phyloP scores from a whole-genome alignment of 2,888 invertebrate genomes.

The Nephrotoma guestfalica region DNA sequence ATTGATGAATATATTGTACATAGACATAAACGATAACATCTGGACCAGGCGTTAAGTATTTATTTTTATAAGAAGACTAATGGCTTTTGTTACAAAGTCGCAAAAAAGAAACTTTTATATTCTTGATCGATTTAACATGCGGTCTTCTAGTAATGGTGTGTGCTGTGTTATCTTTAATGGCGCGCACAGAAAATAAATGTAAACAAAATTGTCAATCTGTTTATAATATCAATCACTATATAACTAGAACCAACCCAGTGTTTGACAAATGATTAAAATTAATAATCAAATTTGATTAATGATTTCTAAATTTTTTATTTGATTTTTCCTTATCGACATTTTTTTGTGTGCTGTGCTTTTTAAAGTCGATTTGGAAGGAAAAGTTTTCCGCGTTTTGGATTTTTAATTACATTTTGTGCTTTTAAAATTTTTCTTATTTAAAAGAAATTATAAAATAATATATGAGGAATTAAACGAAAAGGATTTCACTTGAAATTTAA shows the following conservation, averaged over 20 bases:
- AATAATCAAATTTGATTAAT: neutral
- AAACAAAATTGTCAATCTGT: neutral
- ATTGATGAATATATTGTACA: neutral
- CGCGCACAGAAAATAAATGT: neutral
- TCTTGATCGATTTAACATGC: neutral
- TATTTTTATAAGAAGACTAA: neutral
- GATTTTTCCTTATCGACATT: neutral
- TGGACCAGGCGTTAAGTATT: neutral
- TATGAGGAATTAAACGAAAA: too few species aligned
- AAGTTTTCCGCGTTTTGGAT: neutral
- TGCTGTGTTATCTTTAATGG: neutral
- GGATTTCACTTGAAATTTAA: too few species aligned
- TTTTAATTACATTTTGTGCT: neutral
- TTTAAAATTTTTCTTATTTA: too few species aligned
- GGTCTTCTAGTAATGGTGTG: neutral
- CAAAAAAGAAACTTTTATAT: neutral
- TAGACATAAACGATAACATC: neutral
- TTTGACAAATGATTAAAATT: neutral
- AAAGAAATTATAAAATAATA: too few species aligned
- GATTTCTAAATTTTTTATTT: neutral
- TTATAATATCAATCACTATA: neutral
- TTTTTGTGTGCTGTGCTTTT: neutral
- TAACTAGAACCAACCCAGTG: neutral
- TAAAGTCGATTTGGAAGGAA: neutral
- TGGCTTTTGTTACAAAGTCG: neutral